Conservation (phyloP, 2,113 vertebrate species). For the Trachemys scripta region DNA sequence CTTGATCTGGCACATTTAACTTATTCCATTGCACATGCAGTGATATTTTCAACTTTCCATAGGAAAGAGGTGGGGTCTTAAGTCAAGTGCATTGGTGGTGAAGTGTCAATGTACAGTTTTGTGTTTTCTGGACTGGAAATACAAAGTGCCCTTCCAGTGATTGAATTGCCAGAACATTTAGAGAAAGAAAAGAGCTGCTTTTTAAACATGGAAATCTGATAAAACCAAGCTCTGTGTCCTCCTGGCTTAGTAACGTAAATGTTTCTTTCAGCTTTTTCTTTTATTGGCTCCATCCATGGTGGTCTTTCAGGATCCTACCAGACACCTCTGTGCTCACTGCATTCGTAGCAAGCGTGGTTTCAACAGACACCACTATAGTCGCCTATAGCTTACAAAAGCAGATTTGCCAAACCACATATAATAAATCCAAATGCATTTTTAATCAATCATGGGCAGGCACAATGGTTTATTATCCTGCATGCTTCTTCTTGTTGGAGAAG, state of each 20-base stretch:
- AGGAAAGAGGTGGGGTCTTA: background rate
- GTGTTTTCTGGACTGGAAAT: background rate
- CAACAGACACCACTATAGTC: constrained; percentile 30
- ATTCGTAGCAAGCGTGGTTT: constrained; percentile 23
- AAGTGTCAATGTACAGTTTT: fast-evolving
- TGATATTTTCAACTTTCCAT: background rate
- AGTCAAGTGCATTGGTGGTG: background rate
- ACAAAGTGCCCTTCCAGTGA: constrained; percentile 14
- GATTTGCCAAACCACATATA: constrained; percentile 65
- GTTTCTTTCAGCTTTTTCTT: constrained; percentile 65
- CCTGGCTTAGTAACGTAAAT: constrained; percentile 52
- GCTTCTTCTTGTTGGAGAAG: background rate
- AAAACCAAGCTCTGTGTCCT: constrained; percentile 58
- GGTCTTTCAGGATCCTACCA: constrained; percentile 50
- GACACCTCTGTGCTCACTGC: constrained; percentile 10
- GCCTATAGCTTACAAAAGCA: constrained; percentile 51
- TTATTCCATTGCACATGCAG: fast-evolving
- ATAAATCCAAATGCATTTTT: constrained; percentile 71
- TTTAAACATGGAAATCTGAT: constrained; percentile 16
- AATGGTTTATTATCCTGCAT: background rate
- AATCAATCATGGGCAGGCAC: background rate
- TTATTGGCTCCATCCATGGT: background rate
- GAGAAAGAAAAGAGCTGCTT: background rate
- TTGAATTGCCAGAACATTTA: constrained; percentile 15
- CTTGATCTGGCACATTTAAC: fast-evolving